Percentiles rank a stretch among this genome's conserved stretches.
phyloP scores from a whole-genome alignment of 2,888 invertebrate species.

The Drosophila subquinaria region DNA sequence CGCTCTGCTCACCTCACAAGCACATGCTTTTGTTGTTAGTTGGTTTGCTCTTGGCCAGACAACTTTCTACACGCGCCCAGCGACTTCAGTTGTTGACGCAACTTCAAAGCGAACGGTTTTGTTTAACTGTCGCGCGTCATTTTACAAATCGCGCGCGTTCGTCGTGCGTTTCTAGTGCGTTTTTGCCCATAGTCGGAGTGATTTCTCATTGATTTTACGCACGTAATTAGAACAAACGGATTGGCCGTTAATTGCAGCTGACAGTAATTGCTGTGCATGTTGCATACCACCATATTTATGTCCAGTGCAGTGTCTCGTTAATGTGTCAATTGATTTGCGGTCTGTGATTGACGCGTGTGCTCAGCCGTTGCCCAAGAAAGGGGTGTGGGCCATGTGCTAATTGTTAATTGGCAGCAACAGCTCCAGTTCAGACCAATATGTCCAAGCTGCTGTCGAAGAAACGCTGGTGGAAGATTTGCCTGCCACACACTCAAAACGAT shows the following conservation, averaged over 20 bases:
- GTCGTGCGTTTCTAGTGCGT: slow-evolving; percentile 2
- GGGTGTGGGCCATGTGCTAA: slow-evolving; percentile 58
- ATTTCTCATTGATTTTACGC: slow-evolving; percentile 63
- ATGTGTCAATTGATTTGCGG: slow-evolving; percentile 74
- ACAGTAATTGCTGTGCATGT: slow-evolving; percentile 72
- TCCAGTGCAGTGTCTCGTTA: slow-evolving; percentile 54
- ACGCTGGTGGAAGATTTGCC: slow-evolving; percentile 94
- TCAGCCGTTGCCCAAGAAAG: slow-evolving; percentile 42
- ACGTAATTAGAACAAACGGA: slow-evolving; percentile 84
- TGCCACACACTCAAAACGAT: slow-evolving; percentile 89
- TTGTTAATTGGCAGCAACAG: slow-evolving; percentile 57
- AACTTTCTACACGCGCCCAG: slow-evolving; percentile 62
- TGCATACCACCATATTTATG: slow-evolving; percentile 29
- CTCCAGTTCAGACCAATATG: slow-evolving; percentile 50
- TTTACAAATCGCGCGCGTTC: slow-evolving; percentile 22
- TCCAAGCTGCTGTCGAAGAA: slow-evolving; percentile 87
- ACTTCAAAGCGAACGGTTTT: slow-evolving; percentile 59
- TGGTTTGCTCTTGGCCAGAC: slow-evolving; percentile 15
- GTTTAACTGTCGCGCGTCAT: slow-evolving; percentile 7
- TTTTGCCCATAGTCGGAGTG: slow-evolving; percentile 31
- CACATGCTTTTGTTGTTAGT: slow-evolving; percentile 14
- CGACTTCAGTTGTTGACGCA: slow-evolving; percentile 60
- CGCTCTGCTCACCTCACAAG: slow-evolving; percentile 9
- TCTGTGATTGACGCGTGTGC: slow-evolving; percentile 54
- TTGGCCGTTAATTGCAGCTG: slow-evolving; percentile 73